Conservation (phyloP, 2,797 vertebrate species). For the Onychomys leucogaster region DNA sequence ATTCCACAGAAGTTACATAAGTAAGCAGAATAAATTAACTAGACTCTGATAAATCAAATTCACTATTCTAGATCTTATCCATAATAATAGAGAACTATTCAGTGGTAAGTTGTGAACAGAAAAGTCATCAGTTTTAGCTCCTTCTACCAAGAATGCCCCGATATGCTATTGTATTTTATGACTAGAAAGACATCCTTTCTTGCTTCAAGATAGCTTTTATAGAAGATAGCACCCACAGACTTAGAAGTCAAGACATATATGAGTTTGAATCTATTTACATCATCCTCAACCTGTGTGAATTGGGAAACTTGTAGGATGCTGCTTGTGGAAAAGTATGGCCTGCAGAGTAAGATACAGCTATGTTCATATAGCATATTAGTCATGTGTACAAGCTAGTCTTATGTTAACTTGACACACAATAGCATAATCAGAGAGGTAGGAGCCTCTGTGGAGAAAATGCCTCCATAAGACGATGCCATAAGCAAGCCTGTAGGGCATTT, state of each 20-base stretch:
- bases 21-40: conserved; percentile 14
- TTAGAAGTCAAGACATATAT: not conserved
- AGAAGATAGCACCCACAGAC: not conserved
- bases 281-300: not conserved
- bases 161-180: not conserved
- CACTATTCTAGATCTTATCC: not conserved
- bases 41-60: not conserved
- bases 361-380: not conserved
- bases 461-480: not conserved
- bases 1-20: conserved; percentile 47
- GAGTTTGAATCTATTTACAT: not conserved
- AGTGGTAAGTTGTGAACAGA: not conserved
- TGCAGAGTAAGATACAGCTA: not conserved
- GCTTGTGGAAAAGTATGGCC: not conserved
- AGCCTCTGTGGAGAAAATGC: not conserved
- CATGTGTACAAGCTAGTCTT: not conserved
- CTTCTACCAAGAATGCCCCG: not conserved
- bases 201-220: not conserved
- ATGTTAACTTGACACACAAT: not conserved
- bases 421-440: not conserved
- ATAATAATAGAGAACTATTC: not conserved
- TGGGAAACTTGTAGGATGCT: not conserved
- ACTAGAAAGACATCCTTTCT: not conserved
- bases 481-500: not conserved
- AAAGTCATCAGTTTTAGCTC: not conserved